Evolutionary conservation across 2,888 invertebrate genomes (phyloP), one percentile per base, ranked within the genome.

Genomic region (Diachrysia chrysitis): DNA sequence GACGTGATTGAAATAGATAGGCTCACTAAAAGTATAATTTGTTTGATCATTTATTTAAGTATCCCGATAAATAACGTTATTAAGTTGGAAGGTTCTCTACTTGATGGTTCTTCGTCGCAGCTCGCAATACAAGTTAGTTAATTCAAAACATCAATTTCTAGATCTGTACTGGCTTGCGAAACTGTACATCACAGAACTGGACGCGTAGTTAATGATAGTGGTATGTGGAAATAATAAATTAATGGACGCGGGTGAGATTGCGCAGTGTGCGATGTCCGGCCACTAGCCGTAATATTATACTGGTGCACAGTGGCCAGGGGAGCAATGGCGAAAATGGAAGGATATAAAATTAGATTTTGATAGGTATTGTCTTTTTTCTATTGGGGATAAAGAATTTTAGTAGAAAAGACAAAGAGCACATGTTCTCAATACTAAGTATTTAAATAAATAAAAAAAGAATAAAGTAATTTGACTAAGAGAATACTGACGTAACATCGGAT

Each of bases 261-360:
- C 84, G 85, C 84, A 85, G 88, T 84, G 82, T 72, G 88, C 85
- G 85, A 92, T 93, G 90, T 92, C 92, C 92, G 91, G 91, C 84
- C 82, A 73, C 87, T 83, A 81, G 81, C 79, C 79, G 93, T 93
- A 92, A 93, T 85, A 86, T 86, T 91, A 93, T 83, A 92, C 92
- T 76, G 79, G 83, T 85, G 87, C 83, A 85, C 85, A 85, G 84
- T 85, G 80, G 77, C 68, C 51, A 66, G 82, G 74, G 89, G 85
- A 81, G 35, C 6, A 4, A 10, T 21, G 84, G 79, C 60, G 51
- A 53, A 72, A 71, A 29, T 64, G 71, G 71, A 70, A 59, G 63
- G 63, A 1, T 2, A 14, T 1, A 2, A 2, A 37, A 37, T 7
- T 29, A 29, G 1, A 29, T 7, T 29, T 29, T 0, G 7, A 7